Evolutionary conservation across 23 tunicate genomes (phyloP).

Genomic region (Styela plicata): DNA sequence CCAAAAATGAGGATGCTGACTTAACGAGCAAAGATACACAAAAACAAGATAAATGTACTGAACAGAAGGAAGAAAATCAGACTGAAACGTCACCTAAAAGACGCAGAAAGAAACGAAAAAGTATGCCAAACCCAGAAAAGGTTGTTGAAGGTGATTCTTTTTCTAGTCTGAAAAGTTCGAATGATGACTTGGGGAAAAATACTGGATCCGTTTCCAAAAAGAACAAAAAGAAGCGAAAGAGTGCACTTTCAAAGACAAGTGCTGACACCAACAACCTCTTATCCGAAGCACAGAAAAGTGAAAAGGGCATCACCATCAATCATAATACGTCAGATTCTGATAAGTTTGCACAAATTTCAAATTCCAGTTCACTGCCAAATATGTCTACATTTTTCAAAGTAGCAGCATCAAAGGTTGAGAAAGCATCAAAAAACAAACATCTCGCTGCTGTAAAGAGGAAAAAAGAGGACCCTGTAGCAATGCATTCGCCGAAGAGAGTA

Average conservation of each 20-base stretch:
- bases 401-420: constrained; percentile 38
- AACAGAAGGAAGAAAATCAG: neutral
- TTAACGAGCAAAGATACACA: neutral
- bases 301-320: neutral
- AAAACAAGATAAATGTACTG: neutral
- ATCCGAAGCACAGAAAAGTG: neutral
- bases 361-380: neutral
- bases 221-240: neutral
- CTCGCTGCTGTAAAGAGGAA: constrained; percentile 18
- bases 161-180: neutral
- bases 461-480: neutral
- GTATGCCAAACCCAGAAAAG: neutral
- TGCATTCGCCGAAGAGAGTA: constrained; percentile 50
- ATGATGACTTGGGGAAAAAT: neutral
- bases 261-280: neutral
- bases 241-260: neutral
- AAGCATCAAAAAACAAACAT: constrained; percentile 6
- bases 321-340: too few relatives aligned
- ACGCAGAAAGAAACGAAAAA: neutral
- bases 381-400: constrained; percentile 42
- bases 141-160: neutral
- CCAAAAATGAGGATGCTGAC: neutral
- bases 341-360: neutral
- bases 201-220: neutral
- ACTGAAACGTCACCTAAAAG: neutral